Conservation (phyloP, 2,797 vertebrate genomes). For the Sorex maritimensis region DNA sequence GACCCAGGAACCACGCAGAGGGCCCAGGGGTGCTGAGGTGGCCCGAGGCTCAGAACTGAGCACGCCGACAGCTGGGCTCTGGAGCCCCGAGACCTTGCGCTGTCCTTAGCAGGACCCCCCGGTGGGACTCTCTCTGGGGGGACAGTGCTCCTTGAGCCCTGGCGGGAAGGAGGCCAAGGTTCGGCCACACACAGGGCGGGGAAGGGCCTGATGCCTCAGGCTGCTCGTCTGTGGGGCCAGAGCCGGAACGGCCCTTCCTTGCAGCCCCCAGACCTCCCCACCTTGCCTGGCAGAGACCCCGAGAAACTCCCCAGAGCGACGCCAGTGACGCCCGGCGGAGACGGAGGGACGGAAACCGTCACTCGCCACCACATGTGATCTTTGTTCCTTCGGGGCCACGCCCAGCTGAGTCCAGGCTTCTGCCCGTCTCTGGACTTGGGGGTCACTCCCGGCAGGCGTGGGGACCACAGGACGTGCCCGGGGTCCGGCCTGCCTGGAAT, state of each 20-base stretch:
- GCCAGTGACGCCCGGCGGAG: conserved; percentile 34
- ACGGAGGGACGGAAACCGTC: neutral
- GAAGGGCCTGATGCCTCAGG: neutral
- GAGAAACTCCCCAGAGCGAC: neutral
- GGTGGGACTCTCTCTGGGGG: conserved; percentile 78
- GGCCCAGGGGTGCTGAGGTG: conserved; percentile 68
- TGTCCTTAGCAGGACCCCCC: conserved; percentile 35
- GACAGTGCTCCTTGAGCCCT: conserved; percentile 79
- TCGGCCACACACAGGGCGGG: conserved; percentile 73
- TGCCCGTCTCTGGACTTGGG: too few species aligned
- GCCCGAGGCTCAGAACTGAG: conserved; percentile 80
- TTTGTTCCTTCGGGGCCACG: too few species aligned
- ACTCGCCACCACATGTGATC: neutral
- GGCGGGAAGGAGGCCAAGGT: conserved; percentile 83
- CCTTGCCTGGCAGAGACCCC: conserved; percentile 5
- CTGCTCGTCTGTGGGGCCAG: accelerated
- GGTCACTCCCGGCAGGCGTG: too few species aligned
- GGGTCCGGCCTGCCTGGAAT: neutral
- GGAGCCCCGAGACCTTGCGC: conserved; percentile 77
- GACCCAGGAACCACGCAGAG: neutral
- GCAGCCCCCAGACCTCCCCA: accelerated
- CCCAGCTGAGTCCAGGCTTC: too few species aligned
- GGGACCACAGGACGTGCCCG: too few species aligned
- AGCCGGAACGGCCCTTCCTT: neutral
- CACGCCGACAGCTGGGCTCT: conserved; percentile 62